Evolutionary conservation across 2,888 invertebrate genomes (phyloP).

Genomic region (Pteria penguin): DNA sequence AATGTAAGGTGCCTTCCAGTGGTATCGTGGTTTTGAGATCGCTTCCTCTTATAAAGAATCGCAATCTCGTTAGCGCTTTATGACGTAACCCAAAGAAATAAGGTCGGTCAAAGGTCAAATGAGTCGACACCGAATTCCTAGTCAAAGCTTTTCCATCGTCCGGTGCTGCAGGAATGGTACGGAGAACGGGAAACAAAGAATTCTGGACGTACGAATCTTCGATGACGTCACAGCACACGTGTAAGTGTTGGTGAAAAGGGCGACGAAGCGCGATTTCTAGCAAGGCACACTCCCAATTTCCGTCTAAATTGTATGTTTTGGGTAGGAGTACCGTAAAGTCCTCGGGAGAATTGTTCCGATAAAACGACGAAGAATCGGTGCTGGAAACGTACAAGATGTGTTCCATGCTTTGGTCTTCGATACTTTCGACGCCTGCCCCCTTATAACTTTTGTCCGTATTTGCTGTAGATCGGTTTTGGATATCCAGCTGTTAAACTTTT

Average conservation of each 20-base stretch:
- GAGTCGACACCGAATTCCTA: background rate
- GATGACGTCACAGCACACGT: background rate
- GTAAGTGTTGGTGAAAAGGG: background rate
- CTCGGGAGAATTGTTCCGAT: background rate
- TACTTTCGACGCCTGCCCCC: background rate
- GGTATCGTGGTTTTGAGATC: background rate
- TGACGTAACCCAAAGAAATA: background rate
- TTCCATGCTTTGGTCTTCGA: background rate
- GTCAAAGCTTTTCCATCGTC: background rate
- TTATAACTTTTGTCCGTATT: background rate
- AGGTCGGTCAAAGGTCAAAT: background rate
- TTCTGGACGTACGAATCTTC: background rate
- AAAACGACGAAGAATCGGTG: background rate
- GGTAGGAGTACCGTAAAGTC: background rate
- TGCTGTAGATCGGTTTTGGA: background rate
- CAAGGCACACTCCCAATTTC: background rate
- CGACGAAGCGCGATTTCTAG: background rate
- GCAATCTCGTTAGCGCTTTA: background rate
- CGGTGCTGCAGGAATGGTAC: background rate
- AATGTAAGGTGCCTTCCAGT: background rate
- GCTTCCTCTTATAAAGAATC: background rate
- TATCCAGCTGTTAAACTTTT: slow-evolving; percentile 6
- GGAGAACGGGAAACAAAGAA: background rate
- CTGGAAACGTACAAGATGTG: background rate
- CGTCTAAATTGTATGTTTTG: background rate